Base-by-base conservation (phyloP, 2,888 invertebrate species). In the Pseudanteris insignis region DNA sequence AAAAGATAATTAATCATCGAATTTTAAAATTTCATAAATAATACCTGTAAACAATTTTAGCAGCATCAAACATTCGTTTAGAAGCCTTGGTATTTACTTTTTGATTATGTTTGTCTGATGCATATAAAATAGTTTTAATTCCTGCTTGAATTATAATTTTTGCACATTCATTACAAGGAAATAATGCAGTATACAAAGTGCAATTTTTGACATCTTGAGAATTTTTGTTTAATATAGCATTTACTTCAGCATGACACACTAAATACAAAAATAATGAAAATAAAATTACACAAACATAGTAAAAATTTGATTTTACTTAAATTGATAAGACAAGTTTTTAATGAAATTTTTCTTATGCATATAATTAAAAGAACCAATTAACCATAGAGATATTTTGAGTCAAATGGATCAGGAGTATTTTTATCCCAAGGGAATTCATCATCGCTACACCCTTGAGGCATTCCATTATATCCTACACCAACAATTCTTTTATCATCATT, bases 241-340 rank as follows among this genome's bases (percentile, higher is more conserved):
- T 99, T 82, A 96, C 86, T 83, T 99, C 98, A 1, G 98, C 98
- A 81, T 99, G 98, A 65, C 96, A 96, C 0, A 99, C 98, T 94
- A 54, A 7, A 68, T 14, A 33, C 4, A 18, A 18, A n/a, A n/a
- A n/a, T n/a, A n/a, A n/a, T n/a, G n/a, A n/a, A n/a, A n/a, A n/a
- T n/a, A n/a, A n/a, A n/a, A n/a, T n/a, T n/a, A n/a, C n/a, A n/a
- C n/a, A n/a, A n/a, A n/a, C n/a, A n/a, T n/a, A n/a, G n/a, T n/a
- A n/a, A n/a, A n/a, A n/a, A n/a, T n/a, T n/a, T n/a, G n/a, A n/a
- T n/a, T n/a, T n/a, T n/a, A n/a, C n/a, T n/a, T n/a, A n/a, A n/a
- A n/a, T n/a, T n/a, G n/a, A n/a, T n/a, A n/a, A n/a, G n/a, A n/a
- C n/a, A n/a, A n/a, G n/a, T n/a, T n/a, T n/a, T n/a, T n/a, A n/a